These are phyloP conservation scores for Drosophila orosa DNA, from an alignment of 1,140 invertebrate genomes.

Conservation along the genomic window DNA sequence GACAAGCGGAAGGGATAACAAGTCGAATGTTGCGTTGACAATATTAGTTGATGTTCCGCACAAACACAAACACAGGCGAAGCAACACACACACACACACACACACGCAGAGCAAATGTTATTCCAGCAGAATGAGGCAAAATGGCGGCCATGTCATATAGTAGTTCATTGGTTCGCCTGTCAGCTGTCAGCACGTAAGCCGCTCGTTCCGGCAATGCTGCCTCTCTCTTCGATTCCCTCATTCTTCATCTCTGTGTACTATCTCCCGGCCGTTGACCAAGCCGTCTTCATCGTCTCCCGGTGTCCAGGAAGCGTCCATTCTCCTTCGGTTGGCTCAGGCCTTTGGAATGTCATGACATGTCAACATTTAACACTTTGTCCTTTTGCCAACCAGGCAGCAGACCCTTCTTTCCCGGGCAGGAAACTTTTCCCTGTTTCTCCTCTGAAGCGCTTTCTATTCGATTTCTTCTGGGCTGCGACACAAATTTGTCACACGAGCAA, in stretches of 20 bases:
- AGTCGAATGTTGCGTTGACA: slow-evolving; percentile 80
- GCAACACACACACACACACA: slow-evolving; percentile 7
- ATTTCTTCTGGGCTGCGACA: slow-evolving; percentile 37
- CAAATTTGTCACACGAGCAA: slow-evolving; percentile 78
- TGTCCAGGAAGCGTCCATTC: slow-evolving; percentile 41
- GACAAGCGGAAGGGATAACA: slow-evolving; percentile 79
- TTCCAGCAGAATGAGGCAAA: slow-evolving; percentile 45
- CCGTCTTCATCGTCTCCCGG: slow-evolving; percentile 26
- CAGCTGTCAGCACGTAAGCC: slow-evolving; percentile 80
- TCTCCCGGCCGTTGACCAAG: slow-evolving; percentile 56
- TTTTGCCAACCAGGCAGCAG: slow-evolving; percentile 23
- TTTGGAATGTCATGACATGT: slow-evolving; percentile 80
- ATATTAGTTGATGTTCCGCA: slow-evolving; percentile 77
- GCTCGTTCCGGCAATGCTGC: slow-evolving; percentile 57
- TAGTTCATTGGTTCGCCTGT: slow-evolving; percentile 79
- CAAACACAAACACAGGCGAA: slow-evolving; percentile 43
- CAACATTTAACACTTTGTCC: slow-evolving; percentile 79
- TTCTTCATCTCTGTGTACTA: neutral
- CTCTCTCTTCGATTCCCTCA: slow-evolving; percentile 13
- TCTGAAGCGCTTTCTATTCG: slow-evolving; percentile 22
- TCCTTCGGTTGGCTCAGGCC: slow-evolving; percentile 39
- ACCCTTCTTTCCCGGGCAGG: slow-evolving; percentile 24
- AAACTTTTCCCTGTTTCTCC: slow-evolving; percentile 62
- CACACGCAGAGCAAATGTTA: slow-evolving; percentile 50
- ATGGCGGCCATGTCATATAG: slow-evolving; percentile 65